Base-by-base conservation (phyloP, 1,140 invertebrate species). In the Vanessa atalanta region DNA sequence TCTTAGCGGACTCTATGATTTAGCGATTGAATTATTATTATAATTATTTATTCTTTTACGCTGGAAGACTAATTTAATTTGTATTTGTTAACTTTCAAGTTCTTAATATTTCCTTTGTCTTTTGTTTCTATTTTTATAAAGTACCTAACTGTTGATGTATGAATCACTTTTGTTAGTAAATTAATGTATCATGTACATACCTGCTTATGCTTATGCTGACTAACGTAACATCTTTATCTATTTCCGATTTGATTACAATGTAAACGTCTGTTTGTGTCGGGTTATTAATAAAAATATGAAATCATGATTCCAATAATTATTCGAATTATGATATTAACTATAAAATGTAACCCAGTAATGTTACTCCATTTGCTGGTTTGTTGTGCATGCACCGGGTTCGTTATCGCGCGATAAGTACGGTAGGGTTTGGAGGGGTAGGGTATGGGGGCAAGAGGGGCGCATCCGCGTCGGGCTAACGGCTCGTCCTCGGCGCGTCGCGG, bases 381-480 rank as follows among this genome's bases (percentile, higher is more conserved):
- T 64, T 65, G 69, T 80, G 83, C 72, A 83, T 80, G 75, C 78
- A 81, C 78, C 77, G 79, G 68, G 82, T 77, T 88, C 79, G 79
- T 88, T 87, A 87, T 88, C 84, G 83, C 73, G 76, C 79, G 78
- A 80, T 83, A 82, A 85, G 79, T 79, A 73, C 79, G 78, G 79
- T 76, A 76, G 73, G 78, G 80, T 61, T 73, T 48, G 61, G 73
- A 66, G 71, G 65, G 72, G 76, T 55, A 71, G 47, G 74, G 79
- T 60, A 68, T 26, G 73, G 26, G 78, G 75, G 69, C 70, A 68
- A 76, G 64, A 76, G 73, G 79, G 81, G 83, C 82, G 85, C 84
- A 87, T 86, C 86, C 86, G 88, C 86, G 87, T 88, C 88, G 86
- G 84, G 87, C 85, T 90, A 90, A 90, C 88, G 90, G 88, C 89